Conservation (phyloP, 2,113 vertebrate species). For the Hyperopisus bebe region DNA sequence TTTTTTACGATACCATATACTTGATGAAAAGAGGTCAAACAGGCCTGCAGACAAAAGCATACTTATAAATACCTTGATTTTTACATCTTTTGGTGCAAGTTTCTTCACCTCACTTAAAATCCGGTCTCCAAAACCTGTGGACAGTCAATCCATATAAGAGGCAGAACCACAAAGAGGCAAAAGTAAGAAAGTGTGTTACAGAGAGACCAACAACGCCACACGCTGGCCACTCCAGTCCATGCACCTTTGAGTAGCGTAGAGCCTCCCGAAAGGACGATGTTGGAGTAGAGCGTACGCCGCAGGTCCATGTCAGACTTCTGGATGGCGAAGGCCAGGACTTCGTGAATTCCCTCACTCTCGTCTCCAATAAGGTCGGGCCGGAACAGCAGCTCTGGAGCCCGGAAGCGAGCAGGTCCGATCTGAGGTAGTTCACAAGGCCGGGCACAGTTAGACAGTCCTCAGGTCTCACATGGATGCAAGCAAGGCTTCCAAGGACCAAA, state of each 20-base stretch:
- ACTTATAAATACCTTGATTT: conserved; percentile 71
- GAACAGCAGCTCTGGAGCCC: conserved; percentile 81
- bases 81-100: conserved; percentile 83
- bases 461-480: background rate
- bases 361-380: conserved; percentile 81
- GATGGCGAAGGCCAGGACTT: conserved; percentile 80
- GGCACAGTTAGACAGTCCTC: background rate
- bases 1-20: background rate
- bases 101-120: conserved; percentile 88
- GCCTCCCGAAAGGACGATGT: conserved; percentile 79
- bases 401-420: conserved; percentile 80
- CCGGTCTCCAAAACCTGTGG: conserved; percentile 76
- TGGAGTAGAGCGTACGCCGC: conserved; percentile 74
- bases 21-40: background rate
- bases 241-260: conserved; percentile 84
- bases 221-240: background rate
- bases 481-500: background rate
- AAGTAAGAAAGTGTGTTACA: background rate
- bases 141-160: background rate
- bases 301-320: conserved; percentile 89
- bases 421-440: conserved; percentile 30
- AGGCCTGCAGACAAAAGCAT: background rate
- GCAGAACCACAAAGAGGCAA: background rate
- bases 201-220: background rate
- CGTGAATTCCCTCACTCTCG: conserved; percentile 81